Conservation (phyloP, 2,888 invertebrate genomes). For the Hemicrepidius hirtus region DNA sequence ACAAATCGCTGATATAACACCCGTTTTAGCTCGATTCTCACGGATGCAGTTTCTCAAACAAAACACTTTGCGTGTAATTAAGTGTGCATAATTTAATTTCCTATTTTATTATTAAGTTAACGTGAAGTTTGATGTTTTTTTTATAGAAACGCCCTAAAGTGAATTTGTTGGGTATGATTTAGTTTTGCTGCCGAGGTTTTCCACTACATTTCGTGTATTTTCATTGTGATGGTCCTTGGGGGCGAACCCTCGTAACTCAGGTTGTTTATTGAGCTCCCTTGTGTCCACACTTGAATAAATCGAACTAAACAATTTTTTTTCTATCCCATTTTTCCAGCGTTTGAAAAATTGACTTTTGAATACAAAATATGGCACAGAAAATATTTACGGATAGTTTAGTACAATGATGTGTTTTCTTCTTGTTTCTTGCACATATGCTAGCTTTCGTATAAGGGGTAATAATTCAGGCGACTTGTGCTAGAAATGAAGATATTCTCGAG, state of each 20-base stretch:
- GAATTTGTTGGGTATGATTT: constrained; percentile 6
- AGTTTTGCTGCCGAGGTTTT: constrained; percentile 27
- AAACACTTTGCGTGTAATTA: background rate
- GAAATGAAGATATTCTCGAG: constrained; percentile 30
- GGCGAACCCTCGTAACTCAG: constrained; percentile 33
- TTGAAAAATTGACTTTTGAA: background rate
- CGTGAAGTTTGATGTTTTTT: background rate
- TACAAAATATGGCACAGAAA: background rate
- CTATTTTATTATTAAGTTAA: background rate
- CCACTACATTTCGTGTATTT: constrained; percentile 44
- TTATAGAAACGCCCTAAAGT: background rate
- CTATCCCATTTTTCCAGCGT: background rate
- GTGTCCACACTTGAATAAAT: constrained; percentile 31
- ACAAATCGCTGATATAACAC: constrained; percentile 22
- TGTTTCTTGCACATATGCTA: background rate
- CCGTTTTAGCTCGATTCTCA: constrained; percentile 15
- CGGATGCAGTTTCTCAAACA: constrained; percentile 16
- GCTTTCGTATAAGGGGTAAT: constrained; percentile 14
- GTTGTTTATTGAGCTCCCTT: constrained; percentile 28
- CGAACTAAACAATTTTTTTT: constrained; percentile 26
- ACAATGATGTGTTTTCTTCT: constrained; percentile 1
- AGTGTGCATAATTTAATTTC: constrained; percentile 7
- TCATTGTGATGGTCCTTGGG: constrained; percentile 40
- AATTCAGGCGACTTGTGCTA: constrained; percentile 7
- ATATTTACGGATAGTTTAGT: background rate